Evolutionary conservation across 2,113 vertebrate genomes (phyloP), one percentile per base, ranked within the genome.

Genomic region (Anas platyrhynchos): DNA sequence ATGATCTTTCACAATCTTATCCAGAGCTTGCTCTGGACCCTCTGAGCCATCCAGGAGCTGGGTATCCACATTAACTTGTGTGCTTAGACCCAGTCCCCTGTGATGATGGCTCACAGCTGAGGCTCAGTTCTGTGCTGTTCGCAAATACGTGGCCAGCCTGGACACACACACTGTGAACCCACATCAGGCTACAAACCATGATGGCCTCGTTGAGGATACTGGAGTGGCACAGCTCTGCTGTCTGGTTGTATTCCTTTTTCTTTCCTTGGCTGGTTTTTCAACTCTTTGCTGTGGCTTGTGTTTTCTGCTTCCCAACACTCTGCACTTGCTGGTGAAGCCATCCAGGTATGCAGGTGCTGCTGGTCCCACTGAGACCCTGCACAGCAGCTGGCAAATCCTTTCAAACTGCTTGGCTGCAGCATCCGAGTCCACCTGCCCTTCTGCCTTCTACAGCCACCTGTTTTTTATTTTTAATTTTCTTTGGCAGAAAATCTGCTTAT

Each of bases 131-230:
- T 11, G 9, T 58, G 61, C 26, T 71, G 16, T 6, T 2, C 8
- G 2, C 13, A 74, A 16, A 7, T 34, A 11, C 0, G 0, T 2
- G 22, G 18, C 71, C 82, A 72, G 61, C 46, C 56, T 46, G 52
- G 68, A 69, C 32, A 21, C 0, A 0, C 36, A 3, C 41, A 21
- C n/a, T 1, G 0, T 0, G 0, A 56, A 56, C 41, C 4, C 31
- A 23, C 27, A 18, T 14, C 34, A 27, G 48, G 20, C 38, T 68
- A 43, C 67, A 38, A n/a, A 38, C n/a, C 27, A 18, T 0, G 3
- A 1, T 16, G 50, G 21, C 38, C 74, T 25, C 34, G 14, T 25
- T 83, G 83, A 27, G 50, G n/a, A 54, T 66, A 14, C 36, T 8
- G 25, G 6, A 5, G 7, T 12, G 71, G 18, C 66, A 75, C 66